Evolutionary conservation across 2,113 vertebrate genomes (phyloP), one percentile per base, ranked within the genome.

Genomic region (Typhlomys cinereus): DNA sequence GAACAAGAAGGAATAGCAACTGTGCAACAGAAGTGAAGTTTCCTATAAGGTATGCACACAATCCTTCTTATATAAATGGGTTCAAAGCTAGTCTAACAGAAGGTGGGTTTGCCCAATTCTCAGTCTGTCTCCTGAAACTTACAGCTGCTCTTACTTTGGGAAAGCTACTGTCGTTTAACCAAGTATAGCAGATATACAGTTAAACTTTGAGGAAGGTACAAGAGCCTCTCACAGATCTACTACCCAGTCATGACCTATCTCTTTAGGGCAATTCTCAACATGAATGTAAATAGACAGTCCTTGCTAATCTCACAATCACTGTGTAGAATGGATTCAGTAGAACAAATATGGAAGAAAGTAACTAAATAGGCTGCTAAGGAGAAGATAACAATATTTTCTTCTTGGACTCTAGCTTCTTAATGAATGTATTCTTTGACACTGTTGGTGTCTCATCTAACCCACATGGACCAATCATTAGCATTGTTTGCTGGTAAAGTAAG

Each of bases 341-440:
- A 92, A 64, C 46, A 82, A 87, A 93, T 31, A 25, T 50, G 18
- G 7, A 92, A 31, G 62, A n/a, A 67, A 25, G 71, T 76, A 73
- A 48, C 78, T 74, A 78, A 36, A 64, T 46, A 36, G n/a, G 50
- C 41, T 93, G 44, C 39, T 59, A 54, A 88, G 29, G 64, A 85
- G 31, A 59, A 66, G 36, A 64, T 61, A 41, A 81, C 61, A 95
- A 82, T 46, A 89, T 66, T 92, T 88, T 91, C 80, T 85, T 85
- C 87, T 15, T 59, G 21, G 21, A 50, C 64, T 74, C 76, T 93
- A 88, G 91, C 73, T 62, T 82, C 67, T 90, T 85, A 90, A 31
- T 78, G 92, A 82, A 46, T 61, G 59, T 78, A 80, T 93, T 91
- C 57, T 84, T 52, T 87, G 59, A 91, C 54, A 85, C 15, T 76